Base-by-base conservation (phyloP, 2,113 vertebrate genomes). In the Etheostoma cragini region DNA sequence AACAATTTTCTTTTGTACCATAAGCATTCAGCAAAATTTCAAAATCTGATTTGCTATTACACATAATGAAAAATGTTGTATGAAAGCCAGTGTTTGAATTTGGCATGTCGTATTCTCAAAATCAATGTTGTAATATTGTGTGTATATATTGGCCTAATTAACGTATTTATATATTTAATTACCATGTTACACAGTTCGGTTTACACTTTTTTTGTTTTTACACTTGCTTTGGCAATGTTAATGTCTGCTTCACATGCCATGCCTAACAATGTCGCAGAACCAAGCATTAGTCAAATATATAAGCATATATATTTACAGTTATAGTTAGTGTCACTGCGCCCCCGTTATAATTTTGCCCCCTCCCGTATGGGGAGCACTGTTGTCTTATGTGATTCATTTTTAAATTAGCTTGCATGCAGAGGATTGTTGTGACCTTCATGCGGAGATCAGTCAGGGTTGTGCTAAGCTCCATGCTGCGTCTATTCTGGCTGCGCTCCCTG, bases 401-500 rank as follows among this genome's bases (percentile, higher is more conserved):
- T n/a, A 46, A 66, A 33, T 33, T 0, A 58, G 19, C 14, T 10
- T 49, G 8, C 11, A 53, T 53, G 13, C 3, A 13, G 3, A 7
- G 10, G 12, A n/a, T 13, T 12, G 47, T 2, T 15, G 93, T 91
- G 87, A 98, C 97, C 97, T 95, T 96, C 88, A 97, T 90, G 69
- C 93, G 95, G 58, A 98, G 95, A 24, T 99, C 96, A 26, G 95
- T 78, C 56, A 98, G 95, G 81, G 93, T 92, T 11, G 87, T 81
- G 67, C 94, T 95, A 66, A 98, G 96, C 69, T 98, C 97, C 0
- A 83, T 8, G 26, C 93, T 96, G 85, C 96, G 97, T 84, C 94
- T 96, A 91, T 99, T 97, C 0, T 96, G 97, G 72, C 85, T 82
- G 78, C 93, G 93, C 65, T 96, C 94, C 80, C 95, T 94, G 2